A percentile compares a stretch with the other conserved stretches of the same genome.
These are phyloP conservation scores for Hydraecia micacea DNA, from an alignment of 2,888 invertebrate genomes.

Conservation along the genomic window DNA sequence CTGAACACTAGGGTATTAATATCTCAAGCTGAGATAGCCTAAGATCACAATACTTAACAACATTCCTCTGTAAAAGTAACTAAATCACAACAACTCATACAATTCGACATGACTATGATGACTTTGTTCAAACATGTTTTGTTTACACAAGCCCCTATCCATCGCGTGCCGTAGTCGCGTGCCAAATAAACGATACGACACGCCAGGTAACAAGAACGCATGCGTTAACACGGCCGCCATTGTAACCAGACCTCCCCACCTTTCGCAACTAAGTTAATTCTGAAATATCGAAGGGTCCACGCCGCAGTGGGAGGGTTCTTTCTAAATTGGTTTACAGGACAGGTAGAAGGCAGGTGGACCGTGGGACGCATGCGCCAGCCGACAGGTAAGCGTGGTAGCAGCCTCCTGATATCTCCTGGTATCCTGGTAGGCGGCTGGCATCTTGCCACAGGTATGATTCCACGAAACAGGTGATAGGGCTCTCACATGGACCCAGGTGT, in stretches of 20 bases:
- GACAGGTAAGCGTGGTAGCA: conserved; percentile 78
- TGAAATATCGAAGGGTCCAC: conserved; percentile 22
- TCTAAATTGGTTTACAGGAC: conserved; percentile 74
- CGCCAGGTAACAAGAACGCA: conserved; percentile 73
- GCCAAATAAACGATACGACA: conserved; percentile 67
- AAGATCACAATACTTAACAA: not conserved
- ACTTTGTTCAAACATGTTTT: conserved; percentile 29
- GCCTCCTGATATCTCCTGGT: conserved; percentile 77
- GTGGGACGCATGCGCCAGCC: conserved; percentile 89
- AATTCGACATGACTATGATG: not conserved
- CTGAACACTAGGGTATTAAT: not conserved
- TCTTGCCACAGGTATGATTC: conserved; percentile 90
- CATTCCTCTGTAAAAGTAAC: not conserved
- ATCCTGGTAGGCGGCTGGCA: conserved; percentile 89
- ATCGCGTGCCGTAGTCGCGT: conserved; percentile 70
- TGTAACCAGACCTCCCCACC: conserved; percentile 66
- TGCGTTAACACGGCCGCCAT: conserved; percentile 71
- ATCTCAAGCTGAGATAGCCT: not conserved
- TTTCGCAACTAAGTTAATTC: conserved; percentile 53
- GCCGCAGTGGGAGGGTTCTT: conserved; percentile 65
- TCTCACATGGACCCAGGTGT: conserved; percentile 77
- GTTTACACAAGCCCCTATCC: conserved; percentile 35
- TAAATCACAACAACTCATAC: conserved; percentile 16
- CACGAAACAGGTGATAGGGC: conserved; percentile 81
- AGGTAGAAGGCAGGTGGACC: conserved; percentile 85